Evolutionary conservation across 2,797 vertebrate species (phyloP), one percentile per base, ranked within the genome.

Genomic region (Columba guinea): DNA sequence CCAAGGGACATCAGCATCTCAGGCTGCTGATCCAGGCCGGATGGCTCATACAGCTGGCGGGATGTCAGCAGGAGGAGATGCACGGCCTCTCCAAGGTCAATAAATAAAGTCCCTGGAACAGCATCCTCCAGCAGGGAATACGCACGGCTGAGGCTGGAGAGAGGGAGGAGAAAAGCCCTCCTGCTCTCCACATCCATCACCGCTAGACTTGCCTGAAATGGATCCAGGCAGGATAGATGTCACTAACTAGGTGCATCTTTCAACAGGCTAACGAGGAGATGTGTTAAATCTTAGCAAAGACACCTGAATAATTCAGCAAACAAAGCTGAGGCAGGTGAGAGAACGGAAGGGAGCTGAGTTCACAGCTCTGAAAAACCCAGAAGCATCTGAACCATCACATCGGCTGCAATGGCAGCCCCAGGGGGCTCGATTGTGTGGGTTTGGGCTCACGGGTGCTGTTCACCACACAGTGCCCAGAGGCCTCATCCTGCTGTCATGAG

Each of bases 381-480:
- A 23, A 22, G 11, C 44, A 41, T 30, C 41, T 62, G 34, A 84
- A 58, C 41, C 53, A 37, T 13, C 37, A 37, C 49, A 10, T 12
- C 3, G 1, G 49, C 60, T 78, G 37, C 0, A 0, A 18, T 18
- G 44, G 22, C 59, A 77, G 21, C 23, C 10, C 41, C 30, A 28
- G 1, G 1, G 17, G 7, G 20, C 26, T 23, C 32, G 56, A 16
- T 7, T 2, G 0, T 7, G n/a, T 12, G 23, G 27, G 17, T 67
- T 58, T 34, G 65, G 21, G 53, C 37, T 49, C n/a, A 10, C 0
- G 1, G 10, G 28, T 48, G n/a, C 32, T 27, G 2, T 46, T 77
- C 35, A 34, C 21, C 41, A 62, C 44, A 28, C 64, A 82, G 60
- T 10, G 41, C 9, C 32, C 62, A 55, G 27, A 78, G 30, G 26